Evolutionary conservation across 1,140 invertebrate genomes (phyloP).

Genomic region (Euura saliciscinereae): DNA sequence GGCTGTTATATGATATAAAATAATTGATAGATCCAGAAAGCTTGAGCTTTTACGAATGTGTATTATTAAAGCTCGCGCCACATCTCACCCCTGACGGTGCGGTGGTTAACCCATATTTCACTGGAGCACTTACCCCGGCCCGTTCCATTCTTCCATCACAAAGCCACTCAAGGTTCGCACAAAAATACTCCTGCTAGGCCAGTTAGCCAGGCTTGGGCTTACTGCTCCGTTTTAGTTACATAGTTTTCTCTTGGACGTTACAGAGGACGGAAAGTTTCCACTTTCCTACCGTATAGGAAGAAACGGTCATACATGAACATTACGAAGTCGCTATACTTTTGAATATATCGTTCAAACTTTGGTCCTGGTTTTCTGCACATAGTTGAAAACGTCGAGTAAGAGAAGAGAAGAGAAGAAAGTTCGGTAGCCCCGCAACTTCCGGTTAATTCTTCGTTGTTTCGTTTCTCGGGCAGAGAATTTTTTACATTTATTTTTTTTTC

Average conservation of each 20-base stretch:
- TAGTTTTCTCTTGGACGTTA: no score
- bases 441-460: constrained; percentile 7
- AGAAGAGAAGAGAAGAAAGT: background rate
- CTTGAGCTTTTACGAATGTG: constrained; percentile 21
- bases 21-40: constrained; percentile 36
- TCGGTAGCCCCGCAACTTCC: background rate
- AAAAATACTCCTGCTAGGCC: constrained; percentile 44
- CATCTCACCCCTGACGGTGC: background rate
- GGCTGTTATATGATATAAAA: background rate
- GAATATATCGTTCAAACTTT: constrained; percentile 41
- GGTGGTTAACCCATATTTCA: constrained; percentile 58
- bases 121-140: constrained; percentile 48
- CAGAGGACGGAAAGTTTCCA: no score
- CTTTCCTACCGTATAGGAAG: constrained; percentile 27
- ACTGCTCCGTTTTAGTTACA: background rate
- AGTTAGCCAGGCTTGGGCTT: constrained; percentile 22
- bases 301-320: constrained; percentile 16
- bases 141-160: constrained; percentile 50
- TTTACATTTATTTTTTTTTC: background rate
- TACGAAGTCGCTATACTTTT: constrained; percentile 27
- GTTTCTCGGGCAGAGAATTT: background rate
- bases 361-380: constrained; percentile 16
- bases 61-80: constrained; percentile 45
- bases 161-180: constrained; percentile 48
- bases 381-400: background rate